These are phyloP conservation scores for Pterostichus niger DNA, from an alignment of 2,888 invertebrate species.

Conservation along the genomic window DNA sequence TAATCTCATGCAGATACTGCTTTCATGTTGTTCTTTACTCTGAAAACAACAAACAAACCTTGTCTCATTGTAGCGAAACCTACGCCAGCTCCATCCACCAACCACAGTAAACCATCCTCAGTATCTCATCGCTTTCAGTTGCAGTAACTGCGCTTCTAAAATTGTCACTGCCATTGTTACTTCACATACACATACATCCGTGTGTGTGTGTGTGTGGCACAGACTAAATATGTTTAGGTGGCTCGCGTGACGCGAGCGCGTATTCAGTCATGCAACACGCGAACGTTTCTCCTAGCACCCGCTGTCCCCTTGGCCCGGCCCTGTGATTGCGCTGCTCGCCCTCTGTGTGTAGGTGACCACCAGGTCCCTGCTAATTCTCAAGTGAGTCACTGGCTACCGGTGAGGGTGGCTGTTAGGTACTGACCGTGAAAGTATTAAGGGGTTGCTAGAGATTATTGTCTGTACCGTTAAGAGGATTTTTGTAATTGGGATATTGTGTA, in stretches of 20 bases:
- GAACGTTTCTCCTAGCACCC: conserved; percentile 20
- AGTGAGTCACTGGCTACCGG: conserved; percentile 17
- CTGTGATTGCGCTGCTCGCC: not conserved
- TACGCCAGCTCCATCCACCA: too few species aligned
- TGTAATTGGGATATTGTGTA: not conserved
- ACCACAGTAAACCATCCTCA: too few species aligned
- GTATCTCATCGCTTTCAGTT: too few species aligned
- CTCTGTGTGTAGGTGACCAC: not conserved
- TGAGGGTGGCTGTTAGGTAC: not conserved
- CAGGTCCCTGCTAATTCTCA: conserved; percentile 24
- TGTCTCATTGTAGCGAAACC: too few species aligned
- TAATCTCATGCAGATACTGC: too few species aligned
- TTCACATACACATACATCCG: not conserved
- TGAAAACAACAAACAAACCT: too few species aligned
- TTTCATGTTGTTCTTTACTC: too few species aligned
- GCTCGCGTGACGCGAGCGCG: conserved; percentile 72
- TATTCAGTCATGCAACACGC: conserved; percentile 31
- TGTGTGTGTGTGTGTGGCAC: conserved; percentile 67
- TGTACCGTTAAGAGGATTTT: not conserved
- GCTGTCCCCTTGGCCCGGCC: not conserved
- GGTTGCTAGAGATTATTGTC: not conserved
- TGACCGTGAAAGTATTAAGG: conserved; percentile 14
- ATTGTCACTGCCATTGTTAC: conserved; percentile 70
- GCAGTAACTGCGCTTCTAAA: not conserved
- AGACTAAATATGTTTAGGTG: conserved; percentile 74